phyloP scores from a whole-genome alignment of 2,113 vertebrate genomes.

The Neolamprologus brichardi region DNA sequence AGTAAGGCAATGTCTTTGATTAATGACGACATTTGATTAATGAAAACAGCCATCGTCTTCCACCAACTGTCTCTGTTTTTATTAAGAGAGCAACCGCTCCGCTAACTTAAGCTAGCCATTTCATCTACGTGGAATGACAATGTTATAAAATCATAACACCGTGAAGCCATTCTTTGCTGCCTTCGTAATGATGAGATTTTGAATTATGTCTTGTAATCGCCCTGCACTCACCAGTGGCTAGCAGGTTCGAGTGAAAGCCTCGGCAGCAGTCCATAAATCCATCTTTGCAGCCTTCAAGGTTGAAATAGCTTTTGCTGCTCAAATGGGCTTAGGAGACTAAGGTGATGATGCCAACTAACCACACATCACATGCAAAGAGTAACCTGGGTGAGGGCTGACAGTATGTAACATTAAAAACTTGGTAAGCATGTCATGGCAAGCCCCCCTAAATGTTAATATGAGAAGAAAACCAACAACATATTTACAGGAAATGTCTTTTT shows the following conservation, averaged over 20 bases:
- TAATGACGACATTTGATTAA: background rate
- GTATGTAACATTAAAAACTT: background rate
- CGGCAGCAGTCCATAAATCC: background rate
- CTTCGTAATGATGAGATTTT: background rate
- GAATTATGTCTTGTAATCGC: slow-evolving; percentile 24
- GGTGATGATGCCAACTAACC: background rate
- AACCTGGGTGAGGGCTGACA: background rate
- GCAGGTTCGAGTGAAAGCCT: background rate
- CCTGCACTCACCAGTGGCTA: slow-evolving; percentile 5
- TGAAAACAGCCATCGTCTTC: background rate
- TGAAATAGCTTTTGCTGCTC: background rate
- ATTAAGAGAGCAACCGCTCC: background rate
- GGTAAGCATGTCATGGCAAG: background rate
- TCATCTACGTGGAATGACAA: background rate
- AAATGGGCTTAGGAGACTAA: background rate
- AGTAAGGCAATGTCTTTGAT: background rate
- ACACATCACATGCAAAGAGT: background rate
- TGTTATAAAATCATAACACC: background rate
- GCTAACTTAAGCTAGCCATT: background rate
- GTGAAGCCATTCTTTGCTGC: background rate
- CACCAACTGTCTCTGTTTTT: background rate
- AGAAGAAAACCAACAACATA: background rate
- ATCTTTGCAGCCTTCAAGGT: background rate
- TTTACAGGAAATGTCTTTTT: background rate
- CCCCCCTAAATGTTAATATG: background rate